Conservation (phyloP, 2,113 vertebrate genomes). For the Fulica atra region DNA sequence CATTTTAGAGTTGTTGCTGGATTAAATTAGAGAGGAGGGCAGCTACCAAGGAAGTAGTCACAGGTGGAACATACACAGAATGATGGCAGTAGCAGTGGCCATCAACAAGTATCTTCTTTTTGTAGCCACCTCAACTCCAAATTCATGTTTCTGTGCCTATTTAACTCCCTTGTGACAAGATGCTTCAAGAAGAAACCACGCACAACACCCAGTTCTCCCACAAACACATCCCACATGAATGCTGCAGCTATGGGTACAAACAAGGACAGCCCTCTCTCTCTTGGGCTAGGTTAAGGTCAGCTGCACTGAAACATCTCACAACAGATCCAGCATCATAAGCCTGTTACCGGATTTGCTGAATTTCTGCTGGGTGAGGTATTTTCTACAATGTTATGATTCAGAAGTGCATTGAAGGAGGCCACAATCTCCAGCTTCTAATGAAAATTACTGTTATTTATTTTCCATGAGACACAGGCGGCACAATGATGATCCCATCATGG, state of each 20-base stretch:
- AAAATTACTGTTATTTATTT: background rate
- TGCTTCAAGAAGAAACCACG: background rate
- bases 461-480: background rate
- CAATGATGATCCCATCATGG: background rate
- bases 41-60: background rate
- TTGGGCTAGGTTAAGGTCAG: background rate
- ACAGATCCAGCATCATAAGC: background rate
- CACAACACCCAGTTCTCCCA: background rate
- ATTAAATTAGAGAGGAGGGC: background rate
- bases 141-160: background rate
- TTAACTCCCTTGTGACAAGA: background rate
- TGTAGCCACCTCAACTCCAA: background rate
- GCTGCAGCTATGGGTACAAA: background rate
- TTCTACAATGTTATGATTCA: background rate
- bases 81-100: background rate
- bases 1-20: background rate
- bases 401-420: background rate
- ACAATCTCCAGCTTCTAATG: background rate
- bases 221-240: background rate
- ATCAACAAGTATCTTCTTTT: background rate
- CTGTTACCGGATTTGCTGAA: background rate
- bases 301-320: background rate
- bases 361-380: background rate
- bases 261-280: background rate
- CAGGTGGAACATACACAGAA: background rate